phyloP scores from a whole-genome alignment of 2,113 vertebrate species.

The Atlantisia rogersi region DNA sequence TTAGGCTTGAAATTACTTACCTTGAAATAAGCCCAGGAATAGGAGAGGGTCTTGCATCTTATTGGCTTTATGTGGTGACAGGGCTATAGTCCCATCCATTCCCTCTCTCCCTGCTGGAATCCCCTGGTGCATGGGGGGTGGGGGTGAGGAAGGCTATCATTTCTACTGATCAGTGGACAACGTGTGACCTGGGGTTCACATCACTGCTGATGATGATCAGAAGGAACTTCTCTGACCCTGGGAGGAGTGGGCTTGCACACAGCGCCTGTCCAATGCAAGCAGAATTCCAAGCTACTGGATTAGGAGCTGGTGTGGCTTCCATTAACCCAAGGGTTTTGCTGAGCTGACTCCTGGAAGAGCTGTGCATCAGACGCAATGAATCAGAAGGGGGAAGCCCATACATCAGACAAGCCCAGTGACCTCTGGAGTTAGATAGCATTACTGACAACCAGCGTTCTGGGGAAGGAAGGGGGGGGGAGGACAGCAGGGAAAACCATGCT shows the following conservation, averaged over 20 bases:
- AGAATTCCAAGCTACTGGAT: conserved; percentile 59
- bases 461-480: not conserved
- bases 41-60: not conserved
- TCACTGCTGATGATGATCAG: not conserved
- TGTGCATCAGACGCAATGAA: not conserved
- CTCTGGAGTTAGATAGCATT: conserved; percentile 47
- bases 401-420: conserved; percentile 37
- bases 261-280: not conserved
- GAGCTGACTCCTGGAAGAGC: not conserved
- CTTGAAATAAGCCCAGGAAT: not conserved
- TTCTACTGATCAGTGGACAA: not conserved
- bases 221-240: conserved; percentile 34
- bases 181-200: conserved; percentile 40
- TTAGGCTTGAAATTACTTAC: not conserved
- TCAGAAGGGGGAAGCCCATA: conserved; percentile 24
- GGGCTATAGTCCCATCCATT: not conserved
- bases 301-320: conserved; percentile 61
- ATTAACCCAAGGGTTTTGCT: conserved; percentile 47
- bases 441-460: not conserved
- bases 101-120: not conserved
- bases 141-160: not conserved
- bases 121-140: not conserved
- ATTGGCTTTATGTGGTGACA: not conserved
- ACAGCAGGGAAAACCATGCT: not conserved
- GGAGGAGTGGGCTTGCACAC: not conserved